Base-by-base conservation (phyloP, 2,113 vertebrate genomes). In the Progne subis region DNA sequence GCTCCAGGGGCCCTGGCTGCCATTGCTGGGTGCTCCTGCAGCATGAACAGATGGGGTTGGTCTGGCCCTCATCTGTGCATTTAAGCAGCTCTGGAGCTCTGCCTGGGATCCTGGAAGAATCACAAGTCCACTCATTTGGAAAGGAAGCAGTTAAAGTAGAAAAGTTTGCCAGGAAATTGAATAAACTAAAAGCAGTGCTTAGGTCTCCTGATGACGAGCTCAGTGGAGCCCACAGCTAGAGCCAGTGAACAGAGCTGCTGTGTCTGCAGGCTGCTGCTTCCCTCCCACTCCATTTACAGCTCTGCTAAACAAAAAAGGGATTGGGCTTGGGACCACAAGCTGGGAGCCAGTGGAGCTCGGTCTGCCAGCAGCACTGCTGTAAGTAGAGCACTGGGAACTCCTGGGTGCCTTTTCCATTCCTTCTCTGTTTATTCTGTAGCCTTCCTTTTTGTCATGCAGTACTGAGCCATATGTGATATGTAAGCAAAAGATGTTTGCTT, bases 151-250 rank as follows among this genome's bases (percentile, higher is more conserved):
- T 96, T 96, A 84, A 96, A 84, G 34, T 29, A 57, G 78, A 68
- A 43, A 57, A 37, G 90, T 83, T 81, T 79, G 61, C 86, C 88
- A 96, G 96, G 97, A 97, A 97, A 82, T 31, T 72, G 90, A 95
- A 83, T 92, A 84, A 94, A 94, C 61, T 53, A 19, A 60, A 68
- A 95, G 86, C 89, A 90, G 72, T 24, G 56, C 89, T 67, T 29
- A 17, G 59, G 79, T 82, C 86, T 96, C 71, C 23, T 50, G 79
- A 79, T 88, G 91, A 52, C 3, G 31, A 92, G 81, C 68, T 84
- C 24, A 49, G 82, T 61, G 83, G 74, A 84, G 77, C 57, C 47
- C 76, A 24, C 6, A 31, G 57, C 50, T 32, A 31, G 68, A 87
- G 89, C 24, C 79, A 78, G 76, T 12, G 83, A 91, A 96, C 82